Evolutionary conservation across 1,140 invertebrate species (phyloP).

Genomic region (Saccostrea cuccullata): DNA sequence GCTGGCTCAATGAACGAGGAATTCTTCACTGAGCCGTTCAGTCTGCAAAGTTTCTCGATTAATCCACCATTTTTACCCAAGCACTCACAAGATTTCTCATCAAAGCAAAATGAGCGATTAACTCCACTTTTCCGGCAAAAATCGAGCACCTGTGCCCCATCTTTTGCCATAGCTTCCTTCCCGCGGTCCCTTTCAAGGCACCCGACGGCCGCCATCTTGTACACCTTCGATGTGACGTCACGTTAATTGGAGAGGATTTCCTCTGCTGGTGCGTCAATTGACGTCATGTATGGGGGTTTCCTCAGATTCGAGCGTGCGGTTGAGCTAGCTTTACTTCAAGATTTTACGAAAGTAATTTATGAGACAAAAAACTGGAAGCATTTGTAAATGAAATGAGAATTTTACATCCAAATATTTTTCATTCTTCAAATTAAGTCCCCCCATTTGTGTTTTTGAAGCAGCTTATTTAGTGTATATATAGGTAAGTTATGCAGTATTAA

Average conservation of each 20-base stretch:
- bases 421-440: too few species aligned
- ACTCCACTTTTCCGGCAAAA: slow-evolving; percentile 67
- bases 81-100: slow-evolving; percentile 57
- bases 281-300: slow-evolving; percentile 62
- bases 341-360: background rate
- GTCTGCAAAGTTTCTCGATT: slow-evolving; percentile 50
- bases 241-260: slow-evolving; percentile 62
- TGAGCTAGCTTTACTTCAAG: background rate
- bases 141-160: slow-evolving; percentile 53
- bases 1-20: slow-evolving; percentile 65
- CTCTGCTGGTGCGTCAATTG: slow-evolving; percentile 53
- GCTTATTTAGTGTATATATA: too few species aligned
- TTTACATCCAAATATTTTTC: too few species aligned
- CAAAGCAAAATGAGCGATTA: slow-evolving; percentile 59
- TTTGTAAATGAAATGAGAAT: background rate
- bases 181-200: slow-evolving; percentile 65
- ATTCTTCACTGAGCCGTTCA: slow-evolving; percentile 57
- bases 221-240: slow-evolving; percentile 71
- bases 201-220: slow-evolving; percentile 72
- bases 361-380: background rate
- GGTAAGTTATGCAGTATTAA: too few species aligned
- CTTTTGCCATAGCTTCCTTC: slow-evolving; percentile 56
- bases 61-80: slow-evolving; percentile 53
- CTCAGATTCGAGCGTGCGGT: slow-evolving; percentile 43
- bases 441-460: too few species aligned